Conservation (phyloP, 2,888 invertebrate genomes). For the Clistopyga incitator region DNA sequence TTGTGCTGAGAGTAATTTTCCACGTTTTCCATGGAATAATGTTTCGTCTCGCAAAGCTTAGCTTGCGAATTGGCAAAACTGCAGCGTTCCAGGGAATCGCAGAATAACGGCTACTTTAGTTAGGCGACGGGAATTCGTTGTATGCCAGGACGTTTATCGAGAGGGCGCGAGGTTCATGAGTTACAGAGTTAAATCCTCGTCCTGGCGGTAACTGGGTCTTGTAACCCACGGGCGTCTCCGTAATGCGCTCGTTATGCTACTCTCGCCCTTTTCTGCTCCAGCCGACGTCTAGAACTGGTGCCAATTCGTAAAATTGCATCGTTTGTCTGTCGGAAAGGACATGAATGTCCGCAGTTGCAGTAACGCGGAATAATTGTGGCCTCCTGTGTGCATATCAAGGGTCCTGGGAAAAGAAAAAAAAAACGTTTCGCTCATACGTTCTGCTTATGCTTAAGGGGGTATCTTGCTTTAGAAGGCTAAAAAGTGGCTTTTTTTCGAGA, state of each 20-base stretch:
- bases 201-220: conserved; percentile 11
- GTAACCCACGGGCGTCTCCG: conserved; percentile 13
- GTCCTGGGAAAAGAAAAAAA: too few relatives aligned
- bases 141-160: conserved; percentile 26
- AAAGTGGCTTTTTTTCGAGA: too few relatives aligned
- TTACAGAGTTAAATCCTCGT: conserved; percentile 16
- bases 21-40: background rate
- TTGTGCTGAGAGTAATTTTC: background rate
- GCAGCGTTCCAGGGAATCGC: background rate
- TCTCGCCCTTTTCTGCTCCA: background rate
- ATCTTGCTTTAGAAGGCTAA: too few relatives aligned
- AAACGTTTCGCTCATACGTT: too few relatives aligned
- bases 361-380: conserved; percentile 16
- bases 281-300: conserved; percentile 31
- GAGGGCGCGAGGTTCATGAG: background rate
- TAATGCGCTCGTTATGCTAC: conserved; percentile 22
- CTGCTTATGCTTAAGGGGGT: too few relatives aligned
- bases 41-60: background rate
- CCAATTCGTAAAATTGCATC: conserved; percentile 64
- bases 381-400: background rate
- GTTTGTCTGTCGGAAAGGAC: conserved; percentile 31
- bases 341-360: conserved; percentile 22
- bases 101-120: conserved; percentile 10
- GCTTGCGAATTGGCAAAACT: conserved; percentile 10
- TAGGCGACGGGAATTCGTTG: background rate